Evolutionary conservation across 2,113 vertebrate species (phyloP), one percentile per base, ranked within the genome.

Genomic region (Etheostoma spectabile): DNA sequence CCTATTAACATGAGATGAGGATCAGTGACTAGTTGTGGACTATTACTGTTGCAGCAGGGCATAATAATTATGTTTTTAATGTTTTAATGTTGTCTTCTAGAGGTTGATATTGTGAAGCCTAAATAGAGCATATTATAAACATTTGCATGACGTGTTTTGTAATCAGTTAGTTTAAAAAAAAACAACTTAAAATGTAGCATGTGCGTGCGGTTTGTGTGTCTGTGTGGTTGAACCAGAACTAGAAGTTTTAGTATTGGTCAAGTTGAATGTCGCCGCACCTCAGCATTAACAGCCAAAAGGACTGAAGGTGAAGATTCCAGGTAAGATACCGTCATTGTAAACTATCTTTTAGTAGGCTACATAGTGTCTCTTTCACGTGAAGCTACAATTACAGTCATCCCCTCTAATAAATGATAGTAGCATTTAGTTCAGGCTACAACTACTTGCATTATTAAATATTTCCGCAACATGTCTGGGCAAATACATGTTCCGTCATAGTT

Each of bases 251-350:
- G 52, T 63, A 45, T 30, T 15, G 61, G 14, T 16, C 72, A 75
- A 68, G 53, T 77, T 86, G 46, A 80, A 79, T 64, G 62, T 74
- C 45, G 56, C 21, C 5, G 80, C 56, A 80, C 30, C 22, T 21
- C 64, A 35, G 51, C 45, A 83, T 38, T 6, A 56, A 68, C 51
- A 74, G 35, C 55, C 24, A 61, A 71, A 27, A 73, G 53, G 63
- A 79, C 61, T 30, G 30, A 22, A 83, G 56, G 60, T 79, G 63
- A 66, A 72, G 79, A 18, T 19, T 45, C 5, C 84, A 88, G 84
- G 89, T 91, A 91, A 78, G 82, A 69, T 22, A 18, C 6, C n/a
- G 21, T 68, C 30, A 45, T n/a, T 69, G 21, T 14, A 74, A 70
- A 80, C 72, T 22, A 4, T 10, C 55, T 61, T 65, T 69, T 51